These are phyloP conservation scores for Schizaphis graminum DNA, from an alignment of 2,888 invertebrate genomes.

Conservation along the genomic window DNA sequence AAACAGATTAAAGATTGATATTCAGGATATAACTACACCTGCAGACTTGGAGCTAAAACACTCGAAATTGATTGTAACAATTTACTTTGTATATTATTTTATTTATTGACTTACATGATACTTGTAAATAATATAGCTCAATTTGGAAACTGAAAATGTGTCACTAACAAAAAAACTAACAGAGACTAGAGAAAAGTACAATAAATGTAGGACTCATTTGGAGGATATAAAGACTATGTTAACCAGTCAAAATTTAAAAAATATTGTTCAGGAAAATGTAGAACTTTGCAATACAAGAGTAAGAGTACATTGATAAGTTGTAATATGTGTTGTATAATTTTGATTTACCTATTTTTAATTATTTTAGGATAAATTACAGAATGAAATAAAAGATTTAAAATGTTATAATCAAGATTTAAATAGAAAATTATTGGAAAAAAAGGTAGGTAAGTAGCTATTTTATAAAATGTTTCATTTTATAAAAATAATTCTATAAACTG, in stretches of 20 bases:
- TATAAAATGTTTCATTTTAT: not conserved
- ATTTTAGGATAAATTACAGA: slow-evolving; percentile 48
- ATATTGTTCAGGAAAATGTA: slow-evolving; percentile 28
- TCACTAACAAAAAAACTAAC: slow-evolving; percentile 32
- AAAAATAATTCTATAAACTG: not conserved
- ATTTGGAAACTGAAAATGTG: slow-evolving; percentile 55
- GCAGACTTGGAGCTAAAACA: slow-evolving; percentile 27
- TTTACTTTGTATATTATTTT: slow-evolving; percentile 14
- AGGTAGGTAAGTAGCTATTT: slow-evolving; percentile 6
- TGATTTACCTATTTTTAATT: not conserved
- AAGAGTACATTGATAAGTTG: not conserved
- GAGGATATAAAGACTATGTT: slow-evolving; percentile 52
- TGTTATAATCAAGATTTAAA: slow-evolving; percentile 14
- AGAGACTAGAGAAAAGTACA: slow-evolving; percentile 48
- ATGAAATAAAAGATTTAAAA: slow-evolving; percentile 43
- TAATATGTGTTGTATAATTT: not conserved
- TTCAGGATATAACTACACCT: slow-evolving; percentile 40
- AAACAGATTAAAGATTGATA: slow-evolving; percentile 47
- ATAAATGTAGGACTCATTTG: slow-evolving; percentile 47
- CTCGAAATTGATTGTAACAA: slow-evolving; percentile 48
- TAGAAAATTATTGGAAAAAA: slow-evolving; percentile 41
- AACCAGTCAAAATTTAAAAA: slow-evolving; percentile 49
- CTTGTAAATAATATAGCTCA: slow-evolving; percentile 32
- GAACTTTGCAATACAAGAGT: slow-evolving; percentile 52
- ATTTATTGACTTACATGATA: not conserved